A percentile compares a stretch with the other conserved stretches of the same genome.
These are phyloP conservation scores for Hirtodrosophila confusa DNA, from an alignment of 2,888 invertebrate species.

Conservation along the genomic window DNA sequence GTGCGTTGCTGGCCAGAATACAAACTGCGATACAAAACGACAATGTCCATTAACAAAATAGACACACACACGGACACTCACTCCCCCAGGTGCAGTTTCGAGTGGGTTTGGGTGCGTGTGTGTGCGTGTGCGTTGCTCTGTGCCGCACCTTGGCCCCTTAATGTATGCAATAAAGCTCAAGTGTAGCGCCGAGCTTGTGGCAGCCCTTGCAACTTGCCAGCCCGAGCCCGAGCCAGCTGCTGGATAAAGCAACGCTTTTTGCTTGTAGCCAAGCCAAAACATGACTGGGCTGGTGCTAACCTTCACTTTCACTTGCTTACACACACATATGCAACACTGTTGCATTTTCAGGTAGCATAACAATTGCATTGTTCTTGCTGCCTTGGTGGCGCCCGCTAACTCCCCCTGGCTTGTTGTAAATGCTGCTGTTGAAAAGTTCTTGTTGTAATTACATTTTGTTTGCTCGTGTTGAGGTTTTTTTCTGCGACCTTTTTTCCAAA, in stretches of 20 bases:
- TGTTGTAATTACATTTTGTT: conserved; percentile 78
- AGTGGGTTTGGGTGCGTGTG: conserved; percentile 18
- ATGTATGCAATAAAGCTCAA: conserved; percentile 78
- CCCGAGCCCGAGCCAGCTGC: conserved; percentile 5
- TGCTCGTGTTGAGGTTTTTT: conserved; percentile 72
- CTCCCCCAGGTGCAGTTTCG: conserved; percentile 43
- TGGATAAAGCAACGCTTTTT: conserved; percentile 39
- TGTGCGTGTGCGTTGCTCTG: conserved; percentile 56
- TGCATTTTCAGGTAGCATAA: conserved; percentile 58
- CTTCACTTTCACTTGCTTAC: conserved; percentile 70
- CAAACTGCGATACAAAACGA: conserved; percentile 50
- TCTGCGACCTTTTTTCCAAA: conserved; percentile 52
- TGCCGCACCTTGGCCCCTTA: conserved; percentile 75
- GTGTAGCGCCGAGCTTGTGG: conserved; percentile 64
- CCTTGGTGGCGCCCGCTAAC: conserved; percentile 14
- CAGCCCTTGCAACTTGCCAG: conserved; percentile 14
- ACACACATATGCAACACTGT: conserved; percentile 54
- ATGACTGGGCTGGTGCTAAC: conserved; percentile 49
- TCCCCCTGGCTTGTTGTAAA: background rate
- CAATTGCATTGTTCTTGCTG: conserved; percentile 46
- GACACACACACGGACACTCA: conserved; percentile 37
- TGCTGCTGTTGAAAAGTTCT: conserved; percentile 59
- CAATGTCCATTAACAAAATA: conserved; percentile 72
- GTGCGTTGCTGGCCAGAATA: conserved; percentile 6
- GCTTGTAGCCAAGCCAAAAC: conserved; percentile 22